phyloP scores from a whole-genome alignment of 1,140 invertebrate species.

The Drosophila kanapiae region DNA sequence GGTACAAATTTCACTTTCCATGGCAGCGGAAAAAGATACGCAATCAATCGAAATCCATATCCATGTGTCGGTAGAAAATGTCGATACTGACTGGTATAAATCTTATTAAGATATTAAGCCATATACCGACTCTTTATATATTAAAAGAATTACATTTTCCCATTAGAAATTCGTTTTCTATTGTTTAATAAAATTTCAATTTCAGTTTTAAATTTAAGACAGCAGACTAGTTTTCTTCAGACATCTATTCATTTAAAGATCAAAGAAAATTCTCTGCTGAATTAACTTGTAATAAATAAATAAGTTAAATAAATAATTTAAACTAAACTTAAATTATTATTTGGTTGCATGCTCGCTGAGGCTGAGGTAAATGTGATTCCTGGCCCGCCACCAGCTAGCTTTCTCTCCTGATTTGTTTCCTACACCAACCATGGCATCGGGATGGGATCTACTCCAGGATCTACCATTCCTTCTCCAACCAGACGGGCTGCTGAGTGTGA shows the following conservation, averaged over 20 bases:
- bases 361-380: conserved; percentile 51
- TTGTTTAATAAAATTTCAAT: neutral
- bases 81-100: no score
- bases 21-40: conserved; percentile 9
- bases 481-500: conserved; percentile 81
- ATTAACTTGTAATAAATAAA: conserved; percentile 54
- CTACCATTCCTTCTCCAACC: conserved; percentile 84
- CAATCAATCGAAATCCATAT: conserved; percentile 34
- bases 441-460: neutral
- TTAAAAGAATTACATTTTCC: neutral
- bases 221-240: conserved; percentile 23
- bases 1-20: conserved; percentile 70
- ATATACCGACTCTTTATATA: no score
- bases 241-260: neutral
- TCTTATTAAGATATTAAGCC: no score
- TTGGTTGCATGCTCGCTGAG: conserved; percentile 81
- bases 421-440: neutral
- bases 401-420: neutral
- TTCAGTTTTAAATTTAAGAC: neutral
- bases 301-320: conserved; percentile 80
- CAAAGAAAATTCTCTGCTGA: conserved; percentile 26
- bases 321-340: conserved; percentile 83
- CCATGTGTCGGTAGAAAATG: conserved; percentile 7
- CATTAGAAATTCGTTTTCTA: neutral
- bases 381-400: conserved; percentile 63